A percentile compares a stretch with the other conserved stretches of the same genome.
These are phyloP conservation scores for Zosterops pallidus DNA, from an alignment of 2,113 vertebrate species.

Conservation along the genomic window DNA sequence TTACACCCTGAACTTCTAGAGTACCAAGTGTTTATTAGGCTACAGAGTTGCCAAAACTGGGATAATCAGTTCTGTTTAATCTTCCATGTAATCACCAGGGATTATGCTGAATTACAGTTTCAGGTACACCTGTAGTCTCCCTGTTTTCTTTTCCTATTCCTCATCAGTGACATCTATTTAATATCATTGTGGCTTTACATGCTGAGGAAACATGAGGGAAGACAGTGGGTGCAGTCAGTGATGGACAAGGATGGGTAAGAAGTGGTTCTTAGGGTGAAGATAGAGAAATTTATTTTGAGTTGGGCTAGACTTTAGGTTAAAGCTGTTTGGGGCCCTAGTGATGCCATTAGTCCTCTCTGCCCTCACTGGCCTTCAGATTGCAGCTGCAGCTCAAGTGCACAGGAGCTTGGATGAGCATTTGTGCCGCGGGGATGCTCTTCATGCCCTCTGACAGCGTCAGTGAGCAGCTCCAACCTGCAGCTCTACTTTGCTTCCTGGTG, in stretches of 20 bases:
- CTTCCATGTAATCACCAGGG: background rate
- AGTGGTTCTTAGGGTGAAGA: background rate
- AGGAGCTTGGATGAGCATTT: background rate
- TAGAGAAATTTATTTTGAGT: background rate
- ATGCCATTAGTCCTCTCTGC: background rate
- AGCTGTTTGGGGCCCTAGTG: background rate
- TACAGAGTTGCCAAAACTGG: background rate
- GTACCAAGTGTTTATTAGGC: background rate
- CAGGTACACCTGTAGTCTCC: background rate
- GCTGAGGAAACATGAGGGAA: background rate
- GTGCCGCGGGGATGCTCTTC: background rate
- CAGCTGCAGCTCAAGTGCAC: fast-evolving
- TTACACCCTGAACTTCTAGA: background rate
- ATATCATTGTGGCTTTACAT: background rate
- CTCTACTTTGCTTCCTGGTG: background rate
- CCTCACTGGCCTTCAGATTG: background rate
- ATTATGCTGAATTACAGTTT: background rate
- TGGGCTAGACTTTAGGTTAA: background rate
- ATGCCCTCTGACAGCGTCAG: fast-evolving
- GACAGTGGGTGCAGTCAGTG: background rate
- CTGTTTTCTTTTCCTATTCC: background rate
- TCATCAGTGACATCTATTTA: background rate
- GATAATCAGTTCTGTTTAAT: background rate
- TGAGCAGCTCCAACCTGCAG: background rate
- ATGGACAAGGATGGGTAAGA: background rate